phyloP scores from a whole-genome alignment of 2,888 invertebrate genomes.

The Synergus itoensis region DNA sequence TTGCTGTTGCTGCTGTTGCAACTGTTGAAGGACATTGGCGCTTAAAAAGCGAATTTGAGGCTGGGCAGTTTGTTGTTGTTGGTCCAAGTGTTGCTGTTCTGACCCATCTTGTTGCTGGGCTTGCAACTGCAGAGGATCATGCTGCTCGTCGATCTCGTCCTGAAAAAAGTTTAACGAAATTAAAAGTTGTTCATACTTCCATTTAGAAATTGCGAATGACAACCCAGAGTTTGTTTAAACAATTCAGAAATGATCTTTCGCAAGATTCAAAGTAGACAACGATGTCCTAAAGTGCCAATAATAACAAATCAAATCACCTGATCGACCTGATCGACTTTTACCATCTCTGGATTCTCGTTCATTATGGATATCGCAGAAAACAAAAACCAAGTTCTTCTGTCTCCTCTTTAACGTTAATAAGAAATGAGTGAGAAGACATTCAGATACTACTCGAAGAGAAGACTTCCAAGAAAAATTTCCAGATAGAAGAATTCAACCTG shows the following conservation, averaged over 20 bases:
- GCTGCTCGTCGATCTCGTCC: slow-evolving; percentile 73
- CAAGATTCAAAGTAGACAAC: background rate
- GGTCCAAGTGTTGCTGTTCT: slow-evolving; percentile 60
- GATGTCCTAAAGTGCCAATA: background rate
- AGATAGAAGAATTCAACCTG: slow-evolving; percentile 29
- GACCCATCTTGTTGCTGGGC: slow-evolving; percentile 65
- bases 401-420: slow-evolving; percentile 3
- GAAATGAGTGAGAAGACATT: slow-evolving; percentile 17
- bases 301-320: slow-evolving; percentile 1
- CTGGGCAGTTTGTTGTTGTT: slow-evolving; percentile 63
- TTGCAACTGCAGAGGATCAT: slow-evolving; percentile 66
- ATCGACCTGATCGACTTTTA: slow-evolving; percentile 10
- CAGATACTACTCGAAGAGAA: slow-evolving; percentile 4
- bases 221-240: background rate
- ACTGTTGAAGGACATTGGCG: slow-evolving; percentile 74
- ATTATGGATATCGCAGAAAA: slow-evolving; percentile 17
- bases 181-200: background rate
- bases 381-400: slow-evolving; percentile 24
- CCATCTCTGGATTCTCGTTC: slow-evolving; percentile 28
- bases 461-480: slow-evolving; percentile 23
- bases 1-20: slow-evolving; percentile 74
- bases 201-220: background rate
- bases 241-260: background rate
- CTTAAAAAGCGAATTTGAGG: slow-evolving; percentile 74
- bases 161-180: slow-evolving; percentile 44